Conservation (phyloP, 2,888 invertebrate genomes). For the Lepeophtheirus nordmannii region DNA sequence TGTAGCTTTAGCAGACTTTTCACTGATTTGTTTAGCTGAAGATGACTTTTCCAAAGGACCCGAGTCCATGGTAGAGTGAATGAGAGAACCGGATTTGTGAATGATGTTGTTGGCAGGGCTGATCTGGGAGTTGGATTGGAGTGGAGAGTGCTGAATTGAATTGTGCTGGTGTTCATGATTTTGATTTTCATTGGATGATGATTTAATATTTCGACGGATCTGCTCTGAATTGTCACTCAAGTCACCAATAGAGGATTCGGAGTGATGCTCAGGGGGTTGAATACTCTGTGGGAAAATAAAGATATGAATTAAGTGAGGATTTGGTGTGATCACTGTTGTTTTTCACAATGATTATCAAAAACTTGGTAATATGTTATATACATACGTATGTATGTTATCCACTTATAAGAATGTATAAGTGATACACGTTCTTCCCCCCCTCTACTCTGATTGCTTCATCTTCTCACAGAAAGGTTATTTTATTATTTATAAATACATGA, state of each 20-base stretch:
- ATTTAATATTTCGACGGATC: not conserved
- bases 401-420: too few species aligned
- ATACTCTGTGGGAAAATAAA: not conserved
- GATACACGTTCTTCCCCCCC: too few species aligned
- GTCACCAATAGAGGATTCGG: slow-evolving; percentile 2
- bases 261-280: not conserved
- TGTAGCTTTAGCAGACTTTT: slow-evolving; percentile 5
- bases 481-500: too few species aligned
- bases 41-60: not conserved
- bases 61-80: not conserved
- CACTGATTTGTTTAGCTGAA: not conserved
- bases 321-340: not conserved
- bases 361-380: too few species aligned
- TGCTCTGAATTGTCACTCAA: not conserved
- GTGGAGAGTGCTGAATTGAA: too few species aligned
- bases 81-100: not conserved
- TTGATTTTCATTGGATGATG: too few species aligned
- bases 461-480: too few species aligned
- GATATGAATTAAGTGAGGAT: not conserved
- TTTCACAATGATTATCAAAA: too few species aligned
- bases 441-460: too few species aligned
- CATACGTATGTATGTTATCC: too few species aligned
- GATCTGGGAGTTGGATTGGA: not conserved
- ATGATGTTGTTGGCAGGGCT: not conserved
- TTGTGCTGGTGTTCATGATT: too few species aligned